A percentile compares a stretch with the other conserved stretches of the same genome.
Evolutionary conservation across 2,888 invertebrate species (phyloP).

Genomic region (Adineta ricciae): DNA sequence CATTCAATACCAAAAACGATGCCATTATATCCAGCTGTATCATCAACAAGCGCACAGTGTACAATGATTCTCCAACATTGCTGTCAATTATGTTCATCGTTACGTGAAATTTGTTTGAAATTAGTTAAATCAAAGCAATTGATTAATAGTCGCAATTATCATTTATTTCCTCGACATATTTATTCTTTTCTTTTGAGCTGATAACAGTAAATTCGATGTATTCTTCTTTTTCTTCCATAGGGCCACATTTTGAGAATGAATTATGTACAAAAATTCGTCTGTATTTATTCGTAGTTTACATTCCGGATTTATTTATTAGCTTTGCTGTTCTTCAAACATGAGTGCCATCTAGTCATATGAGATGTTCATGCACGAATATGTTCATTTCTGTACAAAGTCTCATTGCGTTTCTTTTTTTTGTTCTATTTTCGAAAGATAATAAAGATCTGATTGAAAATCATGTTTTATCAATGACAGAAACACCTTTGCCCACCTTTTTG

Average conservation of each 20-base stretch:
- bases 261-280: neutral
- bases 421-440: neutral
- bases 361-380: neutral
- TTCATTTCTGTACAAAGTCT: neutral
- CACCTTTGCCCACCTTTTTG: too few relatives aligned
- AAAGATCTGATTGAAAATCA: neutral
- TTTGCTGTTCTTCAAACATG: neutral
- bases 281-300: neutral
- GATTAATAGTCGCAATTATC: neutral
- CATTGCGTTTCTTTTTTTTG: neutral
- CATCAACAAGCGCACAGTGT: neutral
- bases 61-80: neutral
- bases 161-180: neutral
- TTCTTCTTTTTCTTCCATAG: neutral
- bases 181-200: neutral
- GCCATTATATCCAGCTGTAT: neutral
- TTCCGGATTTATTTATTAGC: neutral
- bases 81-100: neutral
- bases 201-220: neutral
- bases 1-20: neutral
- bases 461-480: too few relatives aligned
- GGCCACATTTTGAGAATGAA: neutral
- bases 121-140: neutral
- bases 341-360: conserved; percentile 9
- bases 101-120: neutral